Conservation (phyloP, 2,797 vertebrate genomes). For the Siniperca scherzeri region DNA sequence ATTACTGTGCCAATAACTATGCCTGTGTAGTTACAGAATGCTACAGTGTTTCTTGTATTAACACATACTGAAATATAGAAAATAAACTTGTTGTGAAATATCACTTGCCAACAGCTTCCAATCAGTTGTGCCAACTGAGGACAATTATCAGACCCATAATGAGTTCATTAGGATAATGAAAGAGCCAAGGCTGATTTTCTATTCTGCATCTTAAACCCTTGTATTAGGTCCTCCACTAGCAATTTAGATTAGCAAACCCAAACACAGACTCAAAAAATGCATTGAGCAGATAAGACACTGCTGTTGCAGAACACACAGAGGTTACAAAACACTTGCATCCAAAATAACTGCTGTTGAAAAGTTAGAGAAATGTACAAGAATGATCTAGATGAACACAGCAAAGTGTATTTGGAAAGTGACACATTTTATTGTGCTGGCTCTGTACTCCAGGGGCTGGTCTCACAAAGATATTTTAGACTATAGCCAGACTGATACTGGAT, state of each 20-base stretch:
- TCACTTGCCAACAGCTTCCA: conserved; percentile 65
- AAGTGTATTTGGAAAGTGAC: conserved; percentile 28
- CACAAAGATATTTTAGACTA: not conserved
- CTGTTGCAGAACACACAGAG: conserved; percentile 44
- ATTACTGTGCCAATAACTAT: conserved; percentile 33
- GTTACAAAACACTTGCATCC: conserved; percentile 37
- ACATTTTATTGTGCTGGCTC: conserved; percentile 17
- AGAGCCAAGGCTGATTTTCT: conserved; percentile 68
- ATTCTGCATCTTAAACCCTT: conserved; percentile 74
- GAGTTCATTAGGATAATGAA: conserved; percentile 82
- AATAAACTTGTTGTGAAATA: conserved; percentile 66
- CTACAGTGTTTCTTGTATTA: conserved; percentile 32
- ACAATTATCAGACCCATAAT: conserved; percentile 80
- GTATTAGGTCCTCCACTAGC: conserved; percentile 62
- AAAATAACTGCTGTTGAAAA: conserved; percentile 22
- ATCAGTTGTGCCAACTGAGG: conserved; percentile 70
- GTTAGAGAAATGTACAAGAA: conserved; percentile 11
- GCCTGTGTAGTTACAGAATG: conserved; percentile 25
- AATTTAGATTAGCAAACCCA: conserved; percentile 76
- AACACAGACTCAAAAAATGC: conserved; percentile 63
- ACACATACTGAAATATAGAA: conserved; percentile 47
- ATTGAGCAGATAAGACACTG: conserved; percentile 62
- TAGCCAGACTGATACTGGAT: not conserved
- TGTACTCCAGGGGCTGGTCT: not conserved
- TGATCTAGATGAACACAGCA: conserved; percentile 13